Evolutionary conservation across 1,140 invertebrate genomes (phyloP), one percentile per base, ranked within the genome.

Genomic region (Chymomyza costata): DNA sequence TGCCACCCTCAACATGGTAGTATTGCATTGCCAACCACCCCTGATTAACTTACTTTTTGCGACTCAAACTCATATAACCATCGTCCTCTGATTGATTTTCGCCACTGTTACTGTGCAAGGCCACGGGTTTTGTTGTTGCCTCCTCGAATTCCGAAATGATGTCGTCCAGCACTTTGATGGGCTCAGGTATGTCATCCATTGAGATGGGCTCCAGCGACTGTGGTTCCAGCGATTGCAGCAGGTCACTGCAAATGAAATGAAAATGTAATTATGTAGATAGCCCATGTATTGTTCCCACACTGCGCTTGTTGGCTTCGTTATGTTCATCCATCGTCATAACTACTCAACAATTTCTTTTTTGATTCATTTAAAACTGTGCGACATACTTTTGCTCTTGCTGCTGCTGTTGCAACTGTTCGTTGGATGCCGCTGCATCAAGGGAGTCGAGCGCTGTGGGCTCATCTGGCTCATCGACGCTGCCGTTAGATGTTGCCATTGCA

Each of bases 21-120:
- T n/a, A n/a, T n/a, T n/a, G n/a, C n/a, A n/a, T n/a, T n/a, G n/a
- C n/a, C n/a, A n/a, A n/a, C n/a, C 3, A 50, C 28, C 8, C n/a
- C 13, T n/a, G n/a, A n/a, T n/a, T 14, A n/a, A 74, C 63, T 82
- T 60, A 89, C 87, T 91, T 90, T 84, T 92, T 90, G 60, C 93
- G 93, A 90, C 94, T 94, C 89, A 94, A 93, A 86, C 92, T 94
- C 92, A 94, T 94, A 86, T 94, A 94, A 85, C 93, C 93, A 90
- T 94, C 93, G 89, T 94, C 93, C 85, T 94, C 93, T 30, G 93
- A 94, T 83, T 93, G 92, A 85, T 93, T 92, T 90, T 92, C 87
- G 91, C 89, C 68, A 90, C 92, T 78, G 90, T 80, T 82, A 52
- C 68, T 39, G 65, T 80, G 64, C 59, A 80, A 54, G 18, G 73